Conservation (phyloP, 2,113 vertebrate genomes). For the Ptychochromis oligacanthus region DNA sequence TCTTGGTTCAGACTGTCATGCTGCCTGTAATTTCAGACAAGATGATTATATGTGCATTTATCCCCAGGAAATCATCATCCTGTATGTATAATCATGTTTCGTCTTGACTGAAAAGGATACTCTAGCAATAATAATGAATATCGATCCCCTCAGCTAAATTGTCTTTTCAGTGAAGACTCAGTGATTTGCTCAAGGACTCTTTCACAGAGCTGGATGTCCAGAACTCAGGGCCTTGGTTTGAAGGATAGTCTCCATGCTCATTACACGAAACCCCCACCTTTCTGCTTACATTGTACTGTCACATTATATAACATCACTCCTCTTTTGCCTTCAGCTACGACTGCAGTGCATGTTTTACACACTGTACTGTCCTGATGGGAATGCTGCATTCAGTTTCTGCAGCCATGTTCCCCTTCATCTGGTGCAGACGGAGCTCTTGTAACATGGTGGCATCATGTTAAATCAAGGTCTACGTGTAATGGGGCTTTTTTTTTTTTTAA, state of each 20-base stretch:
- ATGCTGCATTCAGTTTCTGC: slow-evolving; percentile 29
- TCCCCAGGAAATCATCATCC: background rate
- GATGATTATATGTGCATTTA: slow-evolving; percentile 2
- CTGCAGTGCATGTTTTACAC: slow-evolving; percentile 51
- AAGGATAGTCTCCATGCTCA: slow-evolving; percentile 28
- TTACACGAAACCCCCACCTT: background rate
- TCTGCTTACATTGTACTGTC: slow-evolving; percentile 9
- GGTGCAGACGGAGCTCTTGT: background rate
- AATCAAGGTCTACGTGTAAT: slow-evolving; percentile 20
- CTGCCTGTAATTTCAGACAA: background rate
- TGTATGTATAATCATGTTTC: background rate
- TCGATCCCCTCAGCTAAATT: slow-evolving; percentile 22
- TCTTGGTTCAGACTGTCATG: background rate
- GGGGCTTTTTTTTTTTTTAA: background rate
- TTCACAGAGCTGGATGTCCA: background rate
- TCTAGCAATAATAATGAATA: slow-evolving; percentile 10
- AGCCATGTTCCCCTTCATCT: background rate
- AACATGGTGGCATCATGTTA: background rate
- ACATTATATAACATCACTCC: slow-evolving; percentile 37
- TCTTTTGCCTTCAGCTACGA: slow-evolving; percentile 43
- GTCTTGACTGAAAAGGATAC: slow-evolving; percentile 10
- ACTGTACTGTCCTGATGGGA: slow-evolving; percentile 40
- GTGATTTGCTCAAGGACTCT: slow-evolving; percentile 25
- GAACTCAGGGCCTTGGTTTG: slow-evolving; percentile 23
- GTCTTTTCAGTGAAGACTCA: background rate